These are phyloP conservation scores for Heterohyrax brucei DNA, from an alignment of 2,797 vertebrate genomes.

Conservation along the genomic window DNA sequence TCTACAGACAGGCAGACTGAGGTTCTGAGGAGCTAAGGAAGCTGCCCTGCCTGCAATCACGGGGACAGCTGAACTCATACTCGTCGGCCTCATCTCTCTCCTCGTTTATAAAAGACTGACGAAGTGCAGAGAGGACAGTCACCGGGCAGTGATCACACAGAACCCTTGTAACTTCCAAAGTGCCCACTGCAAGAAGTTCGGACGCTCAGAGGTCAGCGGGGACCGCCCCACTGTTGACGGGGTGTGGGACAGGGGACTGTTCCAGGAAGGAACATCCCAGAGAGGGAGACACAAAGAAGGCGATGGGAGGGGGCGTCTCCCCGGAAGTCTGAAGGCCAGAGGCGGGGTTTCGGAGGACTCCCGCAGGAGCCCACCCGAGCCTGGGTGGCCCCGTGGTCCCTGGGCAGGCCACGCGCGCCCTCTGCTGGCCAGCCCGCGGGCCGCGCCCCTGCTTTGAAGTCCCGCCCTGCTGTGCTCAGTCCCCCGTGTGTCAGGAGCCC, in stretches of 20 bases:
- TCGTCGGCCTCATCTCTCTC: not conserved
- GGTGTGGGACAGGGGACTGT: not conserved
- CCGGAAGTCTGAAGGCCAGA: not conserved
- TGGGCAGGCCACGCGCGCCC: constrained; percentile 86
- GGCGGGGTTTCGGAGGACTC: not conserved
- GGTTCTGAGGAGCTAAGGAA: not conserved
- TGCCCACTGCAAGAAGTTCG: accelerated
- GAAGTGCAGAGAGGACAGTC: not conserved
- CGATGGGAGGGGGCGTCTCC: not conserved
- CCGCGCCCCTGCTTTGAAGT: constrained; percentile 69
- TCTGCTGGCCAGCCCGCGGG: constrained; percentile 79
- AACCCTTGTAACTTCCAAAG: not conserved
- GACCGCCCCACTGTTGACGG: not conserved
- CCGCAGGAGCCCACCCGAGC: not conserved
- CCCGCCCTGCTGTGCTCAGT: constrained; percentile 76
- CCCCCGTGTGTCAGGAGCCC: not conserved
- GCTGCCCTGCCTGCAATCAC: not conserved
- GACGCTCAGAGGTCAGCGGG: not conserved
- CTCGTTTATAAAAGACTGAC: not conserved
- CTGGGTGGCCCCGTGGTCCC: not conserved
- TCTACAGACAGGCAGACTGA: not conserved
- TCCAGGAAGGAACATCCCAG: not conserved
- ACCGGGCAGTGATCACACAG: accelerated
- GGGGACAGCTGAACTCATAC: not conserved
- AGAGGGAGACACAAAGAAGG: not conserved